A percentile compares a stretch with the other conserved stretches of the same genome.
These are phyloP conservation scores for Pseudomyrmex flavicornis DNA, from an alignment of 1,140 invertebrate species.

Conservation along the genomic window DNA sequence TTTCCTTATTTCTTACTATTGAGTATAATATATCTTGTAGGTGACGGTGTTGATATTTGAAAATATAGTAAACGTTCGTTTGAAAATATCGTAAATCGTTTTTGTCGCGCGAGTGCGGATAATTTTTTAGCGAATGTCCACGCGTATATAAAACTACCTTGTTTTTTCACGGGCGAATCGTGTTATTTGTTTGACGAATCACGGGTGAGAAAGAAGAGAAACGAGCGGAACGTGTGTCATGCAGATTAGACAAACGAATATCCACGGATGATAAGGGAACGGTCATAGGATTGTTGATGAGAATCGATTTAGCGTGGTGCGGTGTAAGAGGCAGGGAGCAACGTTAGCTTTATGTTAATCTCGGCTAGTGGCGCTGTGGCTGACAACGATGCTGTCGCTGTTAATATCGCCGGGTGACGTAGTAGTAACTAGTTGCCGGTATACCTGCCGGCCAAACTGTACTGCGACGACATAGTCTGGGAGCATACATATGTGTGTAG, in stretches of 20 bases:
- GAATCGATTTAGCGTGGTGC: conserved; percentile 65
- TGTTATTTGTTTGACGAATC: neutral
- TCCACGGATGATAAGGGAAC: conserved; percentile 50
- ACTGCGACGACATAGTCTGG: conserved; percentile 60
- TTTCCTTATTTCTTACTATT: too few species aligned
- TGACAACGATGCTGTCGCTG: conserved; percentile 82
- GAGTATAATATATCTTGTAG: too few species aligned
- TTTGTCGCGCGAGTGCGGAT: too few species aligned
- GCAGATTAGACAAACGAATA: conserved; percentile 5
- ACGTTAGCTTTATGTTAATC: conserved; percentile 81
- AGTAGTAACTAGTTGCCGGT: conserved; percentile 80
- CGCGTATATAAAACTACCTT: too few species aligned
- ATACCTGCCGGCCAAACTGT: conserved; percentile 76
- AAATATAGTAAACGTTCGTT: too few species aligned
- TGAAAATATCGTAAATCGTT: too few species aligned
- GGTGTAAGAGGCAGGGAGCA: conserved; percentile 61
- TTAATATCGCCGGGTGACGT: conserved; percentile 83
- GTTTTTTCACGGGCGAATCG: neutral
- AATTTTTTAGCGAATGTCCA: too few species aligned
- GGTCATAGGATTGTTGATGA: conserved; percentile 61
- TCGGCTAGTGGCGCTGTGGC: conserved; percentile 79
- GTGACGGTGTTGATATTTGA: neutral
- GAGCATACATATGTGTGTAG: conserved; percentile 65
- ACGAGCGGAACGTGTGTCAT: neutral
- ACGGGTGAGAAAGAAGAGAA: neutral